Evolutionary conservation across 2,888 invertebrate genomes (phyloP).

Genomic region (Brachynemurus nebulosus): DNA sequence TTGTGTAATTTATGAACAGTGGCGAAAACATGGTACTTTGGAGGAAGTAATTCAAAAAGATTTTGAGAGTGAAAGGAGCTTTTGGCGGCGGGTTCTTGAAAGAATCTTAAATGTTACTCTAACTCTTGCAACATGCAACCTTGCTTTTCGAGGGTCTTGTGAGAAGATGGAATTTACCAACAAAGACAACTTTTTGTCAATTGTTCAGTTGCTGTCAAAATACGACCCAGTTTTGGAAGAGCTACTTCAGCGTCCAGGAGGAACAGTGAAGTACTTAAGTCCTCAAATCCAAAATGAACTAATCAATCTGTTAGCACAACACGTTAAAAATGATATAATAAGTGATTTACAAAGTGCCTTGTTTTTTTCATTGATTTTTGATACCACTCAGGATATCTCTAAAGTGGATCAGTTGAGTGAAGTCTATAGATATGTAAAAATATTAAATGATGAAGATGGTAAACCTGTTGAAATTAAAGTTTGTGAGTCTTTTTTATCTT

Average conservation of each 20-base stretch:
- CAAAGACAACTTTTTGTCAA: background rate
- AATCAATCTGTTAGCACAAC: slow-evolving; percentile 13
- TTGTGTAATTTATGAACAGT: slow-evolving; percentile 12
- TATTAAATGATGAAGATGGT: slow-evolving; percentile 13
- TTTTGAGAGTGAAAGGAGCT: slow-evolving; percentile 12
- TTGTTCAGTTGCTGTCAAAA: slow-evolving; percentile 17
- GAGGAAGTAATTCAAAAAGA: slow-evolving; percentile 14
- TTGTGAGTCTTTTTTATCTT: slow-evolving; percentile 20
- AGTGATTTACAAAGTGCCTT: slow-evolving; percentile 15
- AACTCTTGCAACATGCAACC: slow-evolving; percentile 13
- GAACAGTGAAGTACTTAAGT: slow-evolving; percentile 20
- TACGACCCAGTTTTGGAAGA: slow-evolving; percentile 21
- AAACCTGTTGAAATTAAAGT: slow-evolving; percentile 18
- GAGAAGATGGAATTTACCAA: slow-evolving; percentile 8
- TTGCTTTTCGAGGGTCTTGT: slow-evolving; percentile 15
- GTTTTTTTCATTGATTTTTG: slow-evolving; percentile 21
- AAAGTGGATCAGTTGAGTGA: slow-evolving; percentile 24
- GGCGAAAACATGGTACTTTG: slow-evolving; percentile 13
- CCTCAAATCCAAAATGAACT: slow-evolving; percentile 17
- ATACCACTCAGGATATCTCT: slow-evolving; percentile 22
- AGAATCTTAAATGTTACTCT: slow-evolving; percentile 15
- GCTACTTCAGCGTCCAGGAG: slow-evolving; percentile 11
- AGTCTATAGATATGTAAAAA: slow-evolving; percentile 20
- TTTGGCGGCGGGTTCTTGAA: slow-evolving; percentile 16
- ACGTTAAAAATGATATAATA: slow-evolving; percentile 13